Conservation (phyloP, 53 echinoderm and acorn worm genomes). For the Echinometra lucunter region DNA sequence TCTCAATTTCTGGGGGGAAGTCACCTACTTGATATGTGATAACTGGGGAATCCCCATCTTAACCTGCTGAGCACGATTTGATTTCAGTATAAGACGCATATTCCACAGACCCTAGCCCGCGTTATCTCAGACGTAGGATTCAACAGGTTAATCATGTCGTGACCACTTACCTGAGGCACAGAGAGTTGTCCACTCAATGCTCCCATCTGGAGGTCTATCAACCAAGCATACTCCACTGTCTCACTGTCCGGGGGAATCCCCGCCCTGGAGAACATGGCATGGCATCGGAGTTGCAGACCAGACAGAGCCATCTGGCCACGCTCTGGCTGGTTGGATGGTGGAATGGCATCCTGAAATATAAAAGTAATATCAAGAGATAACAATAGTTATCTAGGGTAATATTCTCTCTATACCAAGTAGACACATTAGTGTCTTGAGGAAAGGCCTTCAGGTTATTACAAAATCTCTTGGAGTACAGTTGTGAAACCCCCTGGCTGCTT, state of each 20-base stretch:
- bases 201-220: slow-evolving; percentile 95
- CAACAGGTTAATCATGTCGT: background rate
- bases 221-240: slow-evolving; percentile 96
- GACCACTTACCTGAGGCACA: slow-evolving; percentile 83
- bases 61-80: slow-evolving; percentile 87
- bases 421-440: too few species aligned
- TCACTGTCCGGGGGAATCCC: slow-evolving; percentile 85
- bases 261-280: slow-evolving; percentile 96
- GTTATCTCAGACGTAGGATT: too few species aligned
- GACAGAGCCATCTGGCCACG: slow-evolving; percentile 90
- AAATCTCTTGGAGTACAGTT: too few species aligned
- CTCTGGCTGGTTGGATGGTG: slow-evolving; percentile 73
- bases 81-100: slow-evolving; percentile 95
- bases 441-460: too few species aligned
- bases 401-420: background rate
- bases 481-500: too few species aligned
- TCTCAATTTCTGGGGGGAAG: slow-evolving; percentile 73
- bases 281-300: slow-evolving; percentile 91
- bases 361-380: background rate
- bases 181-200: slow-evolving; percentile 90
- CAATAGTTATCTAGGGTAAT: background rate
- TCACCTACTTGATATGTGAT: background rate
- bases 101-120: too few species aligned
- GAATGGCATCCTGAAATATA: background rate
- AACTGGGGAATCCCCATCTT: background rate